These are phyloP conservation scores for Acridotheres tristis DNA, from an alignment of 2,797 vertebrate genomes.

Conservation along the genomic window DNA sequence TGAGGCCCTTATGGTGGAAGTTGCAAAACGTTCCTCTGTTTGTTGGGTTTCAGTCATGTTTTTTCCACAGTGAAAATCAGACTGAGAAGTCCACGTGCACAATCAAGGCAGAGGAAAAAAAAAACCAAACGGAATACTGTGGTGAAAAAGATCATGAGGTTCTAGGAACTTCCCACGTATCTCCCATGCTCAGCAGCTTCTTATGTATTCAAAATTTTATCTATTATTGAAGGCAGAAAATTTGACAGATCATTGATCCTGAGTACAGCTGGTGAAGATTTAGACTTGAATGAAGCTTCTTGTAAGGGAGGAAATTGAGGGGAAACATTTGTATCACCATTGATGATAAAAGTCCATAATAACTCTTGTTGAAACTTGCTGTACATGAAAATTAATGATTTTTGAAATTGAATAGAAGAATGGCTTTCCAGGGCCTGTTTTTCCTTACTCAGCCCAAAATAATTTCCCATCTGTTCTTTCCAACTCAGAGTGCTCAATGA, in stretches of 20 bases:
- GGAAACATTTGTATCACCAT: constrained; percentile 1
- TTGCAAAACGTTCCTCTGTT: not conserved
- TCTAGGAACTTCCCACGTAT: not conserved
- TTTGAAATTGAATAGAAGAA: constrained; percentile 18
- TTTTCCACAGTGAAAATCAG: not conserved
- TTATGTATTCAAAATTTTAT: constrained; percentile 11
- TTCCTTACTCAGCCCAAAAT: not conserved
- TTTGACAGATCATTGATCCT: constrained; percentile 17
- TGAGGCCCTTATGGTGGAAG: not conserved
- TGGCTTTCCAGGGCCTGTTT: not conserved
- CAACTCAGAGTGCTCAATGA: not conserved
- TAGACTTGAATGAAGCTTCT: not conserved
- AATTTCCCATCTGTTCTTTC: constrained; percentile 31
- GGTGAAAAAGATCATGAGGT: not conserved
- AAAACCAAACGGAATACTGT: not conserved
- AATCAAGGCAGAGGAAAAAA: not conserved
- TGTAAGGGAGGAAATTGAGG: not conserved
- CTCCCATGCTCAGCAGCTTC: not conserved
- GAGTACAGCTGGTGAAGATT: not conserved
- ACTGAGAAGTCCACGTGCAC: not conserved
- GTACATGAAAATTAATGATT: constrained; percentile 8
- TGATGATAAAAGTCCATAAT: constrained; percentile 13
- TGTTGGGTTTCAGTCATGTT: not conserved
- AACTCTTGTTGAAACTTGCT: constrained; percentile 20
- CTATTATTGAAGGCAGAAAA: constrained; percentile 27